Conservation (phyloP, 2,888 invertebrate species). For the Metalampra italica region DNA sequence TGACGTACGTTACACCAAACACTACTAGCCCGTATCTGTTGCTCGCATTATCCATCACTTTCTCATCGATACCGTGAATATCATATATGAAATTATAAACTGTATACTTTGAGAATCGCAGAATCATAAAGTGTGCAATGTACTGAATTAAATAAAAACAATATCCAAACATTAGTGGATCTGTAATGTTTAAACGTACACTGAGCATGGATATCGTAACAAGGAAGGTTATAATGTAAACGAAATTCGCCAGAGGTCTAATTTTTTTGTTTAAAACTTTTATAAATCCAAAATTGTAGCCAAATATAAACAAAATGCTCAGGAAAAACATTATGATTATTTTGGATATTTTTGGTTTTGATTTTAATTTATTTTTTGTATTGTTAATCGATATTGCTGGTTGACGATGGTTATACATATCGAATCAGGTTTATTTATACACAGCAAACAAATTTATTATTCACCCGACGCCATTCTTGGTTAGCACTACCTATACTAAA, state of each 20-base stretch:
- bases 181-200: not conserved
- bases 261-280: slow-evolving; percentile 1
- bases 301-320: not conserved
- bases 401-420: not conserved
- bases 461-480: too few species aligned
- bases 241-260: not conserved
- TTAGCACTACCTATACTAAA: too few species aligned
- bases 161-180: not conserved
- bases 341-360: not conserved
- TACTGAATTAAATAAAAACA: not conserved
- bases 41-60: not conserved
- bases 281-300: not conserved
- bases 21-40: not conserved
- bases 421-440: not conserved
- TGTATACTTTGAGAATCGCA: not conserved
- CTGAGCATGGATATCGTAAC: not conserved
- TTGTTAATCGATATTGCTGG: not conserved
- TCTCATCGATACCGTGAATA: not conserved
- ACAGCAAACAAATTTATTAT: too few species aligned
- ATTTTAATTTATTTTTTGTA: not conserved
- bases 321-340: not conserved
- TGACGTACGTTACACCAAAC: not conserved
- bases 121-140: not conserved
- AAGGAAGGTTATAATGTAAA: not conserved
- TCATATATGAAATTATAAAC: slow-evolving; percentile 1